These are phyloP conservation scores for Hafferia zeledoni DNA, from an alignment of 2,797 vertebrate species.

Conservation along the genomic window DNA sequence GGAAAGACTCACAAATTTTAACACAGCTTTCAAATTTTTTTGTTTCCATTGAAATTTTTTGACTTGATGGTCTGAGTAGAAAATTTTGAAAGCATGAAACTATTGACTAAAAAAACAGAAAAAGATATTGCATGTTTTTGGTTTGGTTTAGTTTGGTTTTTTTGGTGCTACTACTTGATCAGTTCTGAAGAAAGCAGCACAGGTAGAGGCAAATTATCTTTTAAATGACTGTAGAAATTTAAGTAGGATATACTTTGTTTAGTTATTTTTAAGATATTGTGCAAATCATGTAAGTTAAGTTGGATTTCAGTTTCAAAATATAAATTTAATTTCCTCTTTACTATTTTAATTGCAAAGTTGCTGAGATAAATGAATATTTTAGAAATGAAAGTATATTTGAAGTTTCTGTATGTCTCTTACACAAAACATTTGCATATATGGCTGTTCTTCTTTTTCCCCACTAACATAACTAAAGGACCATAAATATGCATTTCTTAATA, in stretches of 20 bases:
- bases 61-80: not conserved
- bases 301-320: constrained; percentile 6
- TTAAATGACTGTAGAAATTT: not conserved
- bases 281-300: not conserved
- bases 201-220: not conserved
- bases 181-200: not conserved
- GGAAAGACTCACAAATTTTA: not conserved
- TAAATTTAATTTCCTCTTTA: not conserved
- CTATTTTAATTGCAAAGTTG: not conserved
- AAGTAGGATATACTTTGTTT: not conserved
- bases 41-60: not conserved
- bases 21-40: not conserved
- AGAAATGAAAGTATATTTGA: not conserved
- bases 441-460: not conserved
- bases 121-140: not conserved
- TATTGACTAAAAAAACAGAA: not conserved
- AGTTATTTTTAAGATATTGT: not conserved
- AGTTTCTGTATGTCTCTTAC: not conserved
- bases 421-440: not conserved
- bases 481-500: constrained; percentile 16
- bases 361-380: not conserved
- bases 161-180: not conserved
- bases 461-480: not conserved
- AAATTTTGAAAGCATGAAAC: not conserved
- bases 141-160: not conserved